These are phyloP conservation scores for Hydractinia echinata DNA, from an alignment of 30 jellyfish, hydroid and myxozoan species.

Conservation along the genomic window DNA sequence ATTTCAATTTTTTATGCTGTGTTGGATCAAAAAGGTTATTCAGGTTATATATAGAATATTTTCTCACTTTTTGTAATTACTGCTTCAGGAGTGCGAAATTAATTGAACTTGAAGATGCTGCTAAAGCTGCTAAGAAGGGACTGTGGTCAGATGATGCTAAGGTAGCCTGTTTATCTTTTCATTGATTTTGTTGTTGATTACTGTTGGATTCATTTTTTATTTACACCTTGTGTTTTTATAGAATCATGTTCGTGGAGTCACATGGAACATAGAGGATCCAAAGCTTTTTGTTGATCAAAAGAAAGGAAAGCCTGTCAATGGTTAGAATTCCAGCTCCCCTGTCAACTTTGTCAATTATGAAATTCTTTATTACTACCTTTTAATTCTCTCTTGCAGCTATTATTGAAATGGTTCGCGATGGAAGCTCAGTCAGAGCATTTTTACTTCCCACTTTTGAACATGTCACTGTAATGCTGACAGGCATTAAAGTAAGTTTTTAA, in stretches of 20 bases:
- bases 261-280: conserved; percentile 80
- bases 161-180: conserved; percentile 31
- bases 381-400: conserved; percentile 45
- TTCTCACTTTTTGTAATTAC: neutral
- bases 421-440: conserved; percentile 87
- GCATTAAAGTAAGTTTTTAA: conserved; percentile 51
- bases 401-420: conserved; percentile 87
- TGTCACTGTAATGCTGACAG: conserved; percentile 88
- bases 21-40: neutral
- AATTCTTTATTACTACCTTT: neutral
- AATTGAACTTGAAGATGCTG: conserved; percentile 73
- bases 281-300: conserved; percentile 80
- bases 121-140: conserved; percentile 76
- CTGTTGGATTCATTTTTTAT: neutral
- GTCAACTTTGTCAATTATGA: neutral
- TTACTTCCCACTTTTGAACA: conserved; percentile 75
- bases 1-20: neutral
- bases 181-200: neutral
- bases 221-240: conserved; percentile 16
- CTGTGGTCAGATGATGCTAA: conserved; percentile 85
- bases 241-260: conserved; percentile 74
- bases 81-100: conserved; percentile 25
- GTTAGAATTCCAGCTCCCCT: conserved; percentile 9
- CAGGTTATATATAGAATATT: neutral
- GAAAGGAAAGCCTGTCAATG: conserved; percentile 79